Base-by-base conservation (phyloP, 2,797 vertebrate genomes). In the Acipenser oxyrinchus region DNA sequence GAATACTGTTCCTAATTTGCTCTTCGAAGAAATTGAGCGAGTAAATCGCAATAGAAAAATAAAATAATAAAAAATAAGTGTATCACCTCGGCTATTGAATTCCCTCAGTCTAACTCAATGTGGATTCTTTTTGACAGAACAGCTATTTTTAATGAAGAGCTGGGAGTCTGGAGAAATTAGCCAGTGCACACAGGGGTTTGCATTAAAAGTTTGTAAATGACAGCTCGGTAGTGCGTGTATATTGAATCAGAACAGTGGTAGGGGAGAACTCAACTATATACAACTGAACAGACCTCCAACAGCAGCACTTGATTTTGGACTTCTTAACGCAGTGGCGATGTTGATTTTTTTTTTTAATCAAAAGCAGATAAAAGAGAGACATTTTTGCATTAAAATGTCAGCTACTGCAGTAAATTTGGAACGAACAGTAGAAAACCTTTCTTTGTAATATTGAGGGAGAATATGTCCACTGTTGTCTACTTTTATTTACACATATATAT, bases 141-240 rank as follows among this genome's bases (percentile, higher is more conserved):
- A 93, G 93, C 85, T 92, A 94, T 87, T 92, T 92, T 94, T 94
- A 93, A 93, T 94, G 92, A 95, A 89, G 81, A 89, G 85, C 75
- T 75, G 82, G 83, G 87, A 86, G 86, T 82, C 80, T 78, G 80
- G 78, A 91, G 88, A 89, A 93, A 92, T 91, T 89, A 87, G 75
- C 78, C 79, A 83, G 85, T 81, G 83, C 86, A 78, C 81, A 68
- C 74, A 78, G 83, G 83, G 87, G 83, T 76, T 73, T 76, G 66
- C 78, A 87, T 88, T 71, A 87, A 87, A 86, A 84, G 81, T 87
- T 87, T 81, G 86, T 87, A 86, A 87, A 88, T 80, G 83, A 86
- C 82, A 82, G 79, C 77, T 75, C 80, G 82, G 81, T 85, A 75
- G 77, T 74, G 72, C 59, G 70, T 73, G 83, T 82, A 75, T 79